phyloP scores from a whole-genome alignment of 2,113 vertebrate genomes.

The Cebidichthys violaceus region DNA sequence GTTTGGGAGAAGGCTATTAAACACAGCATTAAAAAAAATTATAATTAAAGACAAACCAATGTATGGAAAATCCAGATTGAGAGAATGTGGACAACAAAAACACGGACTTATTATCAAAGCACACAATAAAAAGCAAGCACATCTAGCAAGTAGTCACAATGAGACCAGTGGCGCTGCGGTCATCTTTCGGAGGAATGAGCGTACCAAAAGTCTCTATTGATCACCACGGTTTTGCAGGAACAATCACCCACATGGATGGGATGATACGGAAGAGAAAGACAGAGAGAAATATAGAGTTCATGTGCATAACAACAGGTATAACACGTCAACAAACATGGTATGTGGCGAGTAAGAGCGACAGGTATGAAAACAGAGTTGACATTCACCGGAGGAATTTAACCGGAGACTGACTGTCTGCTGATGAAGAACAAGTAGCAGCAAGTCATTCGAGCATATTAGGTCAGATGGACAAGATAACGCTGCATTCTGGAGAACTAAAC shows the following conservation, averaged over 20 bases:
- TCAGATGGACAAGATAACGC: slow-evolving; percentile 45
- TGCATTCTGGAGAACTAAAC: neutral
- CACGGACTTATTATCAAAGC: slow-evolving; percentile 67
- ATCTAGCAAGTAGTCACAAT: slow-evolving; percentile 60
- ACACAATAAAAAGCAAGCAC: slow-evolving; percentile 67
- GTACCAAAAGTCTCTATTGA: slow-evolving; percentile 92
- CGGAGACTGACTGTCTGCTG: slow-evolving; percentile 34
- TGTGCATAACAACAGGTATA: slow-evolving; percentile 79
- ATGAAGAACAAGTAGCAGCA: slow-evolving; percentile 33
- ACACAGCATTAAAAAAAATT: slow-evolving; percentile 72
- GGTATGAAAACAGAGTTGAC: slow-evolving; percentile 52
- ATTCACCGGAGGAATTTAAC: slow-evolving; percentile 44
- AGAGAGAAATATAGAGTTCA: slow-evolving; percentile 82
- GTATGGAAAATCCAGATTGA: slow-evolving; percentile 85
- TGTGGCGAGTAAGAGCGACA: slow-evolving; percentile 48
- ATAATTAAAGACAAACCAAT: slow-evolving; percentile 80
- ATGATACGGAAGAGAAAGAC: slow-evolving; percentile 85
- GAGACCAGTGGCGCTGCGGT: slow-evolving; percentile 73
- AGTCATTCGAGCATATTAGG: slow-evolving; percentile 44
- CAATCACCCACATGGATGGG: slow-evolving; percentile 90
- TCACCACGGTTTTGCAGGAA: slow-evolving; percentile 90
- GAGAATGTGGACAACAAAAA: slow-evolving; percentile 77
- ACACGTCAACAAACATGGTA: slow-evolving; percentile 73
- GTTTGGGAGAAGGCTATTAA: slow-evolving; percentile 77
- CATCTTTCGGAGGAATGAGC: slow-evolving; percentile 85